phyloP scores from a whole-genome alignment of 1,140 invertebrate species.

The Planococcus citri region DNA sequence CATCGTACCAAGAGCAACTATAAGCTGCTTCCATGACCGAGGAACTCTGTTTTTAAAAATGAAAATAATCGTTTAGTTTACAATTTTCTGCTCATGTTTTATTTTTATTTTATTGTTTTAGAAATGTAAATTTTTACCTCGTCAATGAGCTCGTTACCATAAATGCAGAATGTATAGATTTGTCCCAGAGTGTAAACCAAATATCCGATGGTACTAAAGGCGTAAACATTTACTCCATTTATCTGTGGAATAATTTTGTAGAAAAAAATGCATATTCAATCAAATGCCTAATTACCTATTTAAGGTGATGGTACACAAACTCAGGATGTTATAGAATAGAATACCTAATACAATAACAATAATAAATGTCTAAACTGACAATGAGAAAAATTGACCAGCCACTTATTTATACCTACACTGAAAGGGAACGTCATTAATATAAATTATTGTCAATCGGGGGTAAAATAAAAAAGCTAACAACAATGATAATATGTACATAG shows the following conservation, averaged over 20 bases:
- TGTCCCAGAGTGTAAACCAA: slow-evolving; percentile 62
- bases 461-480: neutral
- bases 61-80: no score
- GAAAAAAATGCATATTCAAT: neutral
- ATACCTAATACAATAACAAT: no score
- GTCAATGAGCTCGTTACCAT: slow-evolving; percentile 70
- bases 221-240: slow-evolving; percentile 55
- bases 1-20: slow-evolving; percentile 76
- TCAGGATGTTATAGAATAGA: no score
- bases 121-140: slow-evolving; percentile 41
- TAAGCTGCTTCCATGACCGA: slow-evolving; percentile 80
- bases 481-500: no score
- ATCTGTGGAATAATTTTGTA: slow-evolving; percentile 40
- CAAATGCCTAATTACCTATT: no score
- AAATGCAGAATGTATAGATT: slow-evolving; percentile 73
- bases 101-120: neutral
- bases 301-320: no score
- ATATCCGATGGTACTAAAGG: slow-evolving; percentile 61
- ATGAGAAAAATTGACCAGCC: no score
- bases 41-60: slow-evolving; percentile 47
- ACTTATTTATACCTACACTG: no score
- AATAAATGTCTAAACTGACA: no score
- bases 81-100: neutral
- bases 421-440: neutral
- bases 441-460: neutral